Conservation (phyloP, 23 tunicate species). For the Halocynthia aurantium region DNA sequence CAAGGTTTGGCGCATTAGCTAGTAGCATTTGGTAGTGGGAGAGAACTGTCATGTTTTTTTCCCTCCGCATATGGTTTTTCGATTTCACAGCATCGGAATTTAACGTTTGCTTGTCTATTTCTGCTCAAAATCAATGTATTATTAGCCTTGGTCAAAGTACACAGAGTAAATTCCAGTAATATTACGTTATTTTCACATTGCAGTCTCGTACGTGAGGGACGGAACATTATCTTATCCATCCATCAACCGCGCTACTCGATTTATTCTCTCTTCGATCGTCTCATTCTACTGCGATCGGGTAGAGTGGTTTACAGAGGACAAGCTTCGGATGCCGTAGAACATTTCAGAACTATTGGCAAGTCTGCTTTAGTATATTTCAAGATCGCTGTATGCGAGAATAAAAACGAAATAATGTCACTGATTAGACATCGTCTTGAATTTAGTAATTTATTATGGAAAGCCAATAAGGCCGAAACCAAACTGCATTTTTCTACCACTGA, state of each 20-base stretch:
- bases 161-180: not conserved
- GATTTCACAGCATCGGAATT: not conserved
- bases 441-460: too few relatives aligned
- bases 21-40: too few relatives aligned
- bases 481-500: too few relatives aligned
- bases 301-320: slow-evolving; percentile 69
- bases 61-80: not conserved
- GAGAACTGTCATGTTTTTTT: not conserved
- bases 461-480: too few relatives aligned
- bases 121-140: too few relatives aligned
- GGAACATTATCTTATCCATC: slow-evolving; percentile 84
- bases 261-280: slow-evolving; percentile 75
- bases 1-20: too few relatives aligned
- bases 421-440: too few relatives aligned
- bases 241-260: slow-evolving; percentile 95
- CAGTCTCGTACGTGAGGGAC: slow-evolving; percentile 76
- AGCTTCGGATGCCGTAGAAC: slow-evolving; percentile 47
- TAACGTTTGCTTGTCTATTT: too few relatives aligned
- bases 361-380: not conserved
- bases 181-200: not conserved
- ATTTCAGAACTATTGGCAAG: slow-evolving; percentile 77
- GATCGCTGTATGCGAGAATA: too few relatives aligned
- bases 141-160: not conserved
- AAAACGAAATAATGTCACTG: too few relatives aligned
- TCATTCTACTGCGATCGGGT: slow-evolving; percentile 60